Conservation (phyloP, 2,888 invertebrate genomes). For the Sthenelais limicola region DNA sequence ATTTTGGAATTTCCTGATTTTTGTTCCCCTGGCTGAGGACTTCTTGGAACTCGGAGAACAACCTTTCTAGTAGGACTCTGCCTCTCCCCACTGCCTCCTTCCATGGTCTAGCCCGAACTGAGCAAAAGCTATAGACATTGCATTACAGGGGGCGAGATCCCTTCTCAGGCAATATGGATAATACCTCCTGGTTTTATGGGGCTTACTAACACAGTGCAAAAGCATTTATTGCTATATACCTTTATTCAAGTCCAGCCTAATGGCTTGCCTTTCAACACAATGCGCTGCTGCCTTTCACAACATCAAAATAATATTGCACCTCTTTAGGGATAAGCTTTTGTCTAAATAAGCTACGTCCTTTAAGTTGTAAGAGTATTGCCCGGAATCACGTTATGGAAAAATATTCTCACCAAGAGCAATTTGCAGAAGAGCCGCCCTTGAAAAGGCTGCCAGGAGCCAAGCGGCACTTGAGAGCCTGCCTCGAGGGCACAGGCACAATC, state of each 20-base stretch:
- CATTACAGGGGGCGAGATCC: too few species aligned
- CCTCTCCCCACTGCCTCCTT: too few species aligned
- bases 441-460: not conserved
- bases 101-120: too few species aligned
- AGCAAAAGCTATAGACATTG: too few species aligned
- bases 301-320: conserved; percentile 35
- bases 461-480: conserved; percentile 1
- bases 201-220: too few species aligned
- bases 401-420: conserved; percentile 24
- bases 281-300: conserved; percentile 24
- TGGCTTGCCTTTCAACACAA: conserved; percentile 9
- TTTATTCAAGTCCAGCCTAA: conserved; percentile 26
- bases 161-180: too few species aligned
- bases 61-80: not conserved
- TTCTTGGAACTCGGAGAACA: conserved; percentile 4
- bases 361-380: conserved; percentile 21
- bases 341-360: not conserved
- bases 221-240: too few species aligned
- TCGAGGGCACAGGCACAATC: not conserved
- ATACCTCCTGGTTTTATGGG: too few species aligned
- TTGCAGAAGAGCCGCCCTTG: not conserved
- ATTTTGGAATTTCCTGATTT: not conserved
- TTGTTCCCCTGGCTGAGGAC: conserved; percentile 2
- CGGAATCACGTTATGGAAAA: conserved; percentile 9
- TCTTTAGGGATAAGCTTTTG: conserved; percentile 24